These are phyloP conservation scores for Pygoscelis antarcticus DNA, from an alignment of 2,113 vertebrate genomes.

Conservation along the genomic window DNA sequence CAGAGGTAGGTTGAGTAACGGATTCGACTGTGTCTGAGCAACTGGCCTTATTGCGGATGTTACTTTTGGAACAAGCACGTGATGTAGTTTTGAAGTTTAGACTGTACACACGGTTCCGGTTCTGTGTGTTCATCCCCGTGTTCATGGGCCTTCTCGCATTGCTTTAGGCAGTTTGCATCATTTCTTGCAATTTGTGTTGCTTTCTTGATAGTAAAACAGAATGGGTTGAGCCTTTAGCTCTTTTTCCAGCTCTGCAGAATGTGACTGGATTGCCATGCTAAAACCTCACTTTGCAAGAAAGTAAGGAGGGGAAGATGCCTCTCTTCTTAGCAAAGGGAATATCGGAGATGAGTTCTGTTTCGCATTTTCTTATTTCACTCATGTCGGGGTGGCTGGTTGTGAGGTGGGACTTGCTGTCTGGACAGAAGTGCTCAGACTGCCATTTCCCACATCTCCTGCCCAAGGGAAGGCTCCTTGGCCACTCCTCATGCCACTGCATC, in stretches of 20 bases:
- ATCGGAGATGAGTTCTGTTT: background rate
- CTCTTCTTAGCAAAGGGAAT: background rate
- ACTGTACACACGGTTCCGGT: background rate
- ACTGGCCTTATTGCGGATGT: background rate
- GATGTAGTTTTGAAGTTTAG: background rate
- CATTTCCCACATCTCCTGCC: background rate
- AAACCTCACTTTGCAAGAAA: background rate
- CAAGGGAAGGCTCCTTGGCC: background rate
- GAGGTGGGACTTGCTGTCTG: background rate
- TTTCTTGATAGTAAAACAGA: background rate
- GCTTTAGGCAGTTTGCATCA: background rate
- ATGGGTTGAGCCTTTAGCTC: background rate
- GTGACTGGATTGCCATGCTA: background rate
- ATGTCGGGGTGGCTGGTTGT: background rate
- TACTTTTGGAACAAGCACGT: background rate
- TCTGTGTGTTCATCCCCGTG: too few species aligned
- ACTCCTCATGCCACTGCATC: fast-evolving
- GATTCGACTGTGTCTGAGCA: background rate
- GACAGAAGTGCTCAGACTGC: background rate
- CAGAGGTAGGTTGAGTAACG: background rate
- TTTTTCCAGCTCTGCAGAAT: background rate
- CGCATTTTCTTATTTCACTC: background rate
- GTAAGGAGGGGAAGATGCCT: background rate
- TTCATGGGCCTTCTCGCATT: background rate
- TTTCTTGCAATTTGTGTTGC: background rate